Percentiles rank a stretch among this genome's conserved stretches.
These are phyloP conservation scores for Mamestra brassicae DNA, from an alignment of 2,888 invertebrate species.

Conservation along the genomic window DNA sequence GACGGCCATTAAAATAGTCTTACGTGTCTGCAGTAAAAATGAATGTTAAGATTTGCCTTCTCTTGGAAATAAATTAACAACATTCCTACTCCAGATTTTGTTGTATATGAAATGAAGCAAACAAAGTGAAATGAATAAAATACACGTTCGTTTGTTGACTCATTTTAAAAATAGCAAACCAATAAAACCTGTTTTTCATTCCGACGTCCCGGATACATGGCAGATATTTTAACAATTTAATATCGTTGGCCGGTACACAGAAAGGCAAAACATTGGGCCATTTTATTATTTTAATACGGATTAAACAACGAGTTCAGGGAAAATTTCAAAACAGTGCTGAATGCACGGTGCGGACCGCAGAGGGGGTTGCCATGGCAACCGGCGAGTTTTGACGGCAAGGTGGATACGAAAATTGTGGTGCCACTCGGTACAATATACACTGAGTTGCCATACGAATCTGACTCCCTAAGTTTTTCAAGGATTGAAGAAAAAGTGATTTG, in stretches of 20 bases:
- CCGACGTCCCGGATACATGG: slow-evolving; percentile 61
- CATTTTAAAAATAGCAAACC: slow-evolving; percentile 59
- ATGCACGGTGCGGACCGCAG: slow-evolving; percentile 80
- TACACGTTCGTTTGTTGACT: slow-evolving; percentile 38
- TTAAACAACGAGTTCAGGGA: slow-evolving; percentile 82
- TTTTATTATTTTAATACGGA: slow-evolving; percentile 87
- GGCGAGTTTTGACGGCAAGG: slow-evolving; percentile 84
- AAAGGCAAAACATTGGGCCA: slow-evolving; percentile 75
- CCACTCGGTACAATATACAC: slow-evolving; percentile 73
- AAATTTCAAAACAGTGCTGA: slow-evolving; percentile 85
- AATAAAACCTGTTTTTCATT: slow-evolving; percentile 60
- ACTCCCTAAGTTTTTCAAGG: slow-evolving; percentile 26
- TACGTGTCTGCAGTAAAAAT: not conserved
- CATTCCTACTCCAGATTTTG: slow-evolving; percentile 13
- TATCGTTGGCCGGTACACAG: slow-evolving; percentile 67
- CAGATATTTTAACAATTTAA: slow-evolving; percentile 76
- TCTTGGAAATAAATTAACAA: slow-evolving; percentile 22
- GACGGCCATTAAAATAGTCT: slow-evolving; percentile 28
- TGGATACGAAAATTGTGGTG: slow-evolving; percentile 80
- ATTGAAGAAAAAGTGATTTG: not conserved
- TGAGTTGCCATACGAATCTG: slow-evolving; percentile 52
- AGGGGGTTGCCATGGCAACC: slow-evolving; percentile 88
- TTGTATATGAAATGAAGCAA: slow-evolving; percentile 27
- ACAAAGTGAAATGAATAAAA: slow-evolving; percentile 42
- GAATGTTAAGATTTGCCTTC: not conserved